Evolutionary conservation across 2,888 invertebrate species (phyloP), one percentile per base, ranked within the genome.

Genomic region (Augochlorella aurata): DNA sequence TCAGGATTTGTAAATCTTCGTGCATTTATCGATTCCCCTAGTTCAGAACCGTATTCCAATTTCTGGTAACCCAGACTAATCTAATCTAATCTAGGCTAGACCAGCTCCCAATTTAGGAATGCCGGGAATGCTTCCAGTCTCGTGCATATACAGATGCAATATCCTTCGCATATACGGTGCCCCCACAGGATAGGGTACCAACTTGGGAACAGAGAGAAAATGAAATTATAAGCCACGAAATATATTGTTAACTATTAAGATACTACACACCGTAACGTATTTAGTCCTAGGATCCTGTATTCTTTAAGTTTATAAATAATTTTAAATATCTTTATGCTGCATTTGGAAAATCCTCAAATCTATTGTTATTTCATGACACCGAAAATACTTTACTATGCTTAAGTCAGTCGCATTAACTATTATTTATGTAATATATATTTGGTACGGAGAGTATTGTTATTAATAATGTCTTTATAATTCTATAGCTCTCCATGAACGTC

Each of bases 71-170:
- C 75, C 58, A 49, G 18, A 18, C 52, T 75, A 79, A 82, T 86
- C 81, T 82, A 77, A 86, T 82, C 82, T 82, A 80, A 87, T 86
- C 80, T 79, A 75, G 71, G 74, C 73, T 76, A 75, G 75, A 50
- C 77, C 77, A 79, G 83, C 78, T 84, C 75, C 70, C 63, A 82
- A 83, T 87, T 87, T 86, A 86, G 87, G 85, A 87, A 87, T 87
- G 72, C 74, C 79, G 77, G 70, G 86, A 85, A 86, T 87, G 79
- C 77, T 74, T 78, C 76, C 54, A 74, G 79, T 61, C 66, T n/a
- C 49, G 45, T 71, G 38, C 54, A 38, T 80, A 76, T 50, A 38
- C 38, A 71, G 44, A 61, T 67, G 67, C 77, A 63, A 74, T 81
- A 81, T 65, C 74, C 68, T 65, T 73, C 47, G 68, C 24, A 63